Evolutionary conservation across 2,888 invertebrate genomes (phyloP), one percentile per base, ranked within the genome.

Genomic region (Siphlonurus alternatus): DNA sequence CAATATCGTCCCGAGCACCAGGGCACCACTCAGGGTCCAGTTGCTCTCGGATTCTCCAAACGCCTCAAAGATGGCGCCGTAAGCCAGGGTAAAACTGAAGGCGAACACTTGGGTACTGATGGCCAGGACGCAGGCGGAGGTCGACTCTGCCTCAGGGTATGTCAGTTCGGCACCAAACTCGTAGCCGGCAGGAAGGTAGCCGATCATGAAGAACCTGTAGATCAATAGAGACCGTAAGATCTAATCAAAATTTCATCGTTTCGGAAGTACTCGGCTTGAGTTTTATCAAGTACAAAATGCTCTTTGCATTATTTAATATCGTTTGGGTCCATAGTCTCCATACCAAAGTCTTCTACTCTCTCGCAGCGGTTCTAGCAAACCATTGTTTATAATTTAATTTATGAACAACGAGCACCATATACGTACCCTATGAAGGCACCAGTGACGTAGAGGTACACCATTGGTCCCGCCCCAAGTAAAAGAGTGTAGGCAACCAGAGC

Each of bases 101-200:
- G 91, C 92, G 74, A 91, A 91, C 2, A 85, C 73, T 79, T 81
- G 76, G 56, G 83, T 82, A 2, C 79, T 88, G n/a, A 94, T 95
- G 75, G 99, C 99, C 60, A 99, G 79, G 56, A 99, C 79, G 1
- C 98, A 98, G 0, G 96, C 91, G 0, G 96, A 93, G 0, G 97
- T 97, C n/a, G 97, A 97, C 78, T 99, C 98, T 0, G 97, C 92
- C 74, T 95, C 94, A 0, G 98, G 98, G 73, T 93, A 98, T 0
- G 98, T 99, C 59, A 99, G 79, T 77, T 98, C 98, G 0, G 97
- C 93, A 1, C 94, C 98, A 71, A 98, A 89, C 76, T 98, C 98
- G 78, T 98, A 99, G 1, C 98, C 98, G 19, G 99, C 92, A 0
- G 98, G 96, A 64, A 99, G 77, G 72, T 97, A 94, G 19, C 98